A percentile compares a stretch with the other conserved stretches of the same genome.
Evolutionary conservation across 1,140 invertebrate species (phyloP).

Genomic region (Heterodera schachtii): DNA sequence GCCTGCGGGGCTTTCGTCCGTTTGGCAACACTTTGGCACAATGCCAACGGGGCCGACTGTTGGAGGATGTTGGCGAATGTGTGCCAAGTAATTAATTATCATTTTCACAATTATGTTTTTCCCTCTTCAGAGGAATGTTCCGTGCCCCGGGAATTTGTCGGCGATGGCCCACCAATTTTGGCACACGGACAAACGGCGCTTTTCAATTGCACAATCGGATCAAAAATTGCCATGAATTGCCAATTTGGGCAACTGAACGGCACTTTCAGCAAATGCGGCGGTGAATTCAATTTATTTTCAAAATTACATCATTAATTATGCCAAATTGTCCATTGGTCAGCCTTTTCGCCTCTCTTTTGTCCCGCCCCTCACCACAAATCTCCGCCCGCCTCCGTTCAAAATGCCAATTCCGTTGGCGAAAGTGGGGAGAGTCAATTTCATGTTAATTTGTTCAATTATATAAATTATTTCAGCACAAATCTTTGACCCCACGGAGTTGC

Average conservation of each 20-base stretch:
- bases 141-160: constrained; percentile 23
- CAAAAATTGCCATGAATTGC: constrained; percentile 23
- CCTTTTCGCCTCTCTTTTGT: constrained; percentile 11
- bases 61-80: constrained; percentile 38
- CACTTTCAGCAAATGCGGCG: background rate
- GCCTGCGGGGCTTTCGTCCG: constrained; percentile 45
- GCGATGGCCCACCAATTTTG: constrained; percentile 28
- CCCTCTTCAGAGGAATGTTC: constrained; percentile 39
- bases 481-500: constrained; percentile 9
- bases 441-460: background rate
- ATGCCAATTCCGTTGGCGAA: background rate
- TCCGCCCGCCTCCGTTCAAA: constrained; percentile 9
- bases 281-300: too few relatives aligned
- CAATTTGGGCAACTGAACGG: constrained; percentile 39
- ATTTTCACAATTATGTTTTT: constrained; percentile 16
- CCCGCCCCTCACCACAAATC: constrained; percentile 7
- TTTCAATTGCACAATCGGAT: constrained; percentile 9
- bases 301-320: too few relatives aligned
- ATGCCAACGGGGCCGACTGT: constrained; percentile 45
- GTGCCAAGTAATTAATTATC: constrained; percentile 38
- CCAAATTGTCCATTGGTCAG: constrained; percentile 1
- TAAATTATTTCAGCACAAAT: constrained; percentile 14
- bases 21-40: constrained; percentile 38
- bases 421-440: background rate
- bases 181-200: constrained; percentile 31